Conservation (phyloP, 2,113 vertebrate species). For the Garra rufa region DNA sequence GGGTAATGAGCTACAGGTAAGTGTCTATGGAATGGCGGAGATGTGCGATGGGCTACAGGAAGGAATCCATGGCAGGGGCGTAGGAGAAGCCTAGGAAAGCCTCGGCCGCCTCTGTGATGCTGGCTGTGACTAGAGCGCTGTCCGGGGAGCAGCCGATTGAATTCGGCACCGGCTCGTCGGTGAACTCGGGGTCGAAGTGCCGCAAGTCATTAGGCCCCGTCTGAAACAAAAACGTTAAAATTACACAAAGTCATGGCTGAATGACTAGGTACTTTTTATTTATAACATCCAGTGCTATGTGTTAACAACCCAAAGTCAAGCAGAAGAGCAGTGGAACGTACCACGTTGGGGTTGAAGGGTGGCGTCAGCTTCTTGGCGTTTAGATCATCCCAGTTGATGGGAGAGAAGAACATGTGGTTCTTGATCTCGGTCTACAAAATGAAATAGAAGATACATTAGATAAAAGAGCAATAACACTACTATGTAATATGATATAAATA, state of each 20-base stretch:
- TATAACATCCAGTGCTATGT: background rate
- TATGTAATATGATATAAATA: background rate
- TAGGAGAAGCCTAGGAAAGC: slow-evolving; percentile 98
- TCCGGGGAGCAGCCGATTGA: slow-evolving; percentile 94
- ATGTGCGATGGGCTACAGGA: slow-evolving; percentile 79
- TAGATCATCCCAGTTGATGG: slow-evolving; percentile 99
- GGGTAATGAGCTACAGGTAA: slow-evolving; percentile 58
- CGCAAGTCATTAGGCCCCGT: slow-evolving; percentile 93
- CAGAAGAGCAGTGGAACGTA: slow-evolving; percentile 68
- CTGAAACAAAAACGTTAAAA: slow-evolving; percentile 66
- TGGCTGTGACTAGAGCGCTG: slow-evolving; percentile 89
- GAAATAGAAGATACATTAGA: slow-evolving; percentile 56
- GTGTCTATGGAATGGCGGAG: slow-evolving; percentile 51
- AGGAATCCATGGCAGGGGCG: slow-evolving; percentile 95
- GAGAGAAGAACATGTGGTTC: slow-evolving; percentile 96
- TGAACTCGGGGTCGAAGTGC: slow-evolving; percentile 98
- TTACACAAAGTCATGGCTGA: background rate
- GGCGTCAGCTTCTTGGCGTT: slow-evolving; percentile 98
- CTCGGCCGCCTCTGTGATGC: slow-evolving; percentile 92
- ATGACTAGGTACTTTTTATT: background rate
- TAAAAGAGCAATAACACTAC: background rate
- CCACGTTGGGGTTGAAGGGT: slow-evolving; percentile 99
- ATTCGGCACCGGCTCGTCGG: slow-evolving; percentile 94
- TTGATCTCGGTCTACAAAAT: slow-evolving; percentile 92
- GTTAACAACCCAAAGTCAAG: background rate